These are phyloP conservation scores for Ceryle rudis DNA, from an alignment of 2,797 vertebrate genomes.

Conservation along the genomic window DNA sequence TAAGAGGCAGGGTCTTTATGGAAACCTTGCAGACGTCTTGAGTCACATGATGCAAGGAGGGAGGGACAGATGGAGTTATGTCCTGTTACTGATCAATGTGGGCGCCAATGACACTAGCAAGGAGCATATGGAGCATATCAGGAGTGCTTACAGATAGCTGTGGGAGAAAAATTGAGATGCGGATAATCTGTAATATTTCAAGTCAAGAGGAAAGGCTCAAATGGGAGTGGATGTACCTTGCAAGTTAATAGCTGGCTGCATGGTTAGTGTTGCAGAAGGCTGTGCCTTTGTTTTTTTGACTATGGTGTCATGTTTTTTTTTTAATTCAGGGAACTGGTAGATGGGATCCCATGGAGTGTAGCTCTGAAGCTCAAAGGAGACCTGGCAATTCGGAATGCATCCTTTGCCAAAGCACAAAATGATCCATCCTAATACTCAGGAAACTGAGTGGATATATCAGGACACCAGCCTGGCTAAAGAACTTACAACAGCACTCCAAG, in stretches of 20 bases:
- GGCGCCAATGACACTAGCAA: neutral
- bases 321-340: neutral
- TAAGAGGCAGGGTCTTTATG: neutral
- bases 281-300: neutral
- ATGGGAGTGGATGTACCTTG: neutral
- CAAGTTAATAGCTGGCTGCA: neutral
- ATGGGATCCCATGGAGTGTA: neutral
- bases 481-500: neutral
- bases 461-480: neutral
- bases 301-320: neutral
- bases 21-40: neutral
- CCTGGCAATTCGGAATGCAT: neutral
- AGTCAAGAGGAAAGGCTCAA: neutral
- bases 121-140: neutral
- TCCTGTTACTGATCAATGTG: neutral
- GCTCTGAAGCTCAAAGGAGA: neutral
- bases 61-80: neutral
- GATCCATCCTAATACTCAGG: neutral
- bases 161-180: fast-evolving
- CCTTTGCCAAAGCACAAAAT: neutral
- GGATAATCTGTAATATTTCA: neutral
- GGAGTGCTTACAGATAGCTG: neutral
- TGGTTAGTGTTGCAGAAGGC: neutral
- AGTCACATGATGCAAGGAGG: neutral
- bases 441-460: neutral